Conservation (phyloP, 2,797 vertebrate species). For the Mus spretus region DNA sequence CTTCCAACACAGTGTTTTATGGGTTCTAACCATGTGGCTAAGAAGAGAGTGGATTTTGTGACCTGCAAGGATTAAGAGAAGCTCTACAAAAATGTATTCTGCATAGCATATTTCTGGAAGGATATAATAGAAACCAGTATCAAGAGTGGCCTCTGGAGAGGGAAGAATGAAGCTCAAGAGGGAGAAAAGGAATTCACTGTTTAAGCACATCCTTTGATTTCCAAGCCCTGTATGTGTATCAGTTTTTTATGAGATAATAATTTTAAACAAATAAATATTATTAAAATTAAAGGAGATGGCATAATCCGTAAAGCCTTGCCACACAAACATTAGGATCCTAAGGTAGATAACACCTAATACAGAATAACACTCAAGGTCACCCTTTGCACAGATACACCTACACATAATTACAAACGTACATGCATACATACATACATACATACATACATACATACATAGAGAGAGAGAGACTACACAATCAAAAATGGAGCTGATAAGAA, state of each 20-base stretch:
- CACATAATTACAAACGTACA: neutral
- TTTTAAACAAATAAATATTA: slow-evolving; percentile 6
- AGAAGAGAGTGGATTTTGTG: slow-evolving; percentile 25
- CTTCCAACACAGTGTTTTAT: neutral
- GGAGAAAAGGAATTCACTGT: neutral
- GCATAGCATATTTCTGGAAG: neutral
- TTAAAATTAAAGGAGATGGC: neutral
- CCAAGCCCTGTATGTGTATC: neutral
- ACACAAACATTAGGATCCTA: neutral
- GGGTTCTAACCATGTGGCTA: neutral
- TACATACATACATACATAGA: too few relatives aligned
- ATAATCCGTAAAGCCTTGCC: neutral
- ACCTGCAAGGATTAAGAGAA: neutral
- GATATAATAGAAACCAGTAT: neutral
- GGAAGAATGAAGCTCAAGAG: neutral
- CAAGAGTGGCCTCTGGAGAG: neutral
- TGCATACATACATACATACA: too few relatives aligned
- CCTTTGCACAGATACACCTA: neutral
- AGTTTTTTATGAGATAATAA: neutral
- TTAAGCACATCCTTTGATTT: neutral
- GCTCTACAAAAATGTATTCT: slow-evolving; percentile 24
- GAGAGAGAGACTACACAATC: neutral
- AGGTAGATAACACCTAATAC: neutral
- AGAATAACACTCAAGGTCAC: neutral
- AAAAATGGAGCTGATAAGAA: neutral